These are phyloP conservation scores for Aeoliscus strigatus DNA, from an alignment of 2,797 vertebrate genomes.

Conservation along the genomic window DNA sequence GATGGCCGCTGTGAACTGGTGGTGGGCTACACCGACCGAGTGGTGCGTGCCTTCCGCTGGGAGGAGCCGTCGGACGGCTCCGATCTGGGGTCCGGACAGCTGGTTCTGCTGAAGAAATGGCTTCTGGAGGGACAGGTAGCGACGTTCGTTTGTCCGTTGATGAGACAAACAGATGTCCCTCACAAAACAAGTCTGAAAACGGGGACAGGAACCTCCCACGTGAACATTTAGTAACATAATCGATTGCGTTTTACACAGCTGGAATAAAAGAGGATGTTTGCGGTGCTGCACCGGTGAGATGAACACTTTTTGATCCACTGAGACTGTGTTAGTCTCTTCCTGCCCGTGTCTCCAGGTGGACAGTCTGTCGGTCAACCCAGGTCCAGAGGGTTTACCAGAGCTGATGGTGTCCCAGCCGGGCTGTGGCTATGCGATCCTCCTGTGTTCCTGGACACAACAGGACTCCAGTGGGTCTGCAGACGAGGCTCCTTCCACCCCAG, in stretches of 20 bases:
- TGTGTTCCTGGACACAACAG: constrained; percentile 88
- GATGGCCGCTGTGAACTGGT: constrained; percentile 91
- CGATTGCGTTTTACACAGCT: too few relatives aligned
- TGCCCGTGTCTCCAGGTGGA: constrained; percentile 79
- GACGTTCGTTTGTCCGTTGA: too few relatives aligned
- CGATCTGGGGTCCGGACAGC: constrained; percentile 80
- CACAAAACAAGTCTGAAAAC: too few relatives aligned
- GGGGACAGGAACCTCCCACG: too few relatives aligned
- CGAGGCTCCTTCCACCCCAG: constrained; percentile 55
- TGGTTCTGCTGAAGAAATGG: constrained; percentile 95
- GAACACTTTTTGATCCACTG: background rate
- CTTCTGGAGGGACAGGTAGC: constrained; percentile 93
- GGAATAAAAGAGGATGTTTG: too few relatives aligned
- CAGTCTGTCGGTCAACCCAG: constrained; percentile 91
- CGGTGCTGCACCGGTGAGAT: too few relatives aligned
- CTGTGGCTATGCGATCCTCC: constrained; percentile 90
- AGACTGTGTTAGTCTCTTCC: background rate
- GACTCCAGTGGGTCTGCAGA: constrained; percentile 43
- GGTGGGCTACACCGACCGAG: constrained; percentile 94
- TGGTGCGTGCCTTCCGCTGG: constrained; percentile 96
- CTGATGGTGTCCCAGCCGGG: constrained; percentile 97
- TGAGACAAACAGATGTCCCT: too few relatives aligned
- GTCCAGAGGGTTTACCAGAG: constrained; percentile 83
- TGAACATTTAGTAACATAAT: too few relatives aligned
- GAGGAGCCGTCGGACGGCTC: constrained; percentile 79